Evolutionary conservation across 2,113 vertebrate species (phyloP).

Genomic region (Phyllostomus discolor): DNA sequence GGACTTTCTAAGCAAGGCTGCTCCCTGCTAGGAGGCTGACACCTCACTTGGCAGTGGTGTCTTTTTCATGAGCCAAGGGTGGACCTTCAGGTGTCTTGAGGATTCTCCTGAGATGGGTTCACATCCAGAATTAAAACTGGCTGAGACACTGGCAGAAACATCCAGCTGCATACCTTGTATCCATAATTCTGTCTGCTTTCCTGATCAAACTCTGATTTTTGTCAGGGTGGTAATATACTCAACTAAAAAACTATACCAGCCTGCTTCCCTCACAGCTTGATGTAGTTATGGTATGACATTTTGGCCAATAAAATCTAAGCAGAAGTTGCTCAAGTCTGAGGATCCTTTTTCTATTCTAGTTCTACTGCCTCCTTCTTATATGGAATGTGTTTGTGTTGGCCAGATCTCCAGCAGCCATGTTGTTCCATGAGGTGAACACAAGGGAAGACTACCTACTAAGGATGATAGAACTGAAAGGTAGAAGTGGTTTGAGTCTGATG

Average conservation of each 20-base stretch:
- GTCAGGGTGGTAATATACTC: background rate
- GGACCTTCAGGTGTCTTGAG: background rate
- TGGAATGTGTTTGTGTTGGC: background rate
- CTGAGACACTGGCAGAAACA: background rate
- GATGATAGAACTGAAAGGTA: background rate
- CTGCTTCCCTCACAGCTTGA: background rate
- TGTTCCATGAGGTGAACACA: background rate
- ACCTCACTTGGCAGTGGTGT: background rate
- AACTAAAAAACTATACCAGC: background rate
- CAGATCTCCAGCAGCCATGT: background rate
- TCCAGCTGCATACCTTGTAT: no score
- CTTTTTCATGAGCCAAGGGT: background rate
- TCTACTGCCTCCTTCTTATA: background rate
- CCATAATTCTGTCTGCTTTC: background rate
- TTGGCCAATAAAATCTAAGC: background rate
- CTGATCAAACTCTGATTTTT: background rate
- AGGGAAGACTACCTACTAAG: background rate
- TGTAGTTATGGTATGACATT: background rate
- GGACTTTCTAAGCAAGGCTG: background rate
- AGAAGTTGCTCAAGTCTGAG: background rate
- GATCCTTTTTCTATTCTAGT: background rate
- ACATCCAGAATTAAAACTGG: background rate
- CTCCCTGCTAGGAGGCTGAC: background rate
- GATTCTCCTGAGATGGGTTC: background rate
- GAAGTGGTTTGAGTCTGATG: background rate